Evolutionary conservation across 2,113 vertebrate genomes (phyloP), one percentile per base, ranked within the genome.

Genomic region (Ovibos moschatus): DNA sequence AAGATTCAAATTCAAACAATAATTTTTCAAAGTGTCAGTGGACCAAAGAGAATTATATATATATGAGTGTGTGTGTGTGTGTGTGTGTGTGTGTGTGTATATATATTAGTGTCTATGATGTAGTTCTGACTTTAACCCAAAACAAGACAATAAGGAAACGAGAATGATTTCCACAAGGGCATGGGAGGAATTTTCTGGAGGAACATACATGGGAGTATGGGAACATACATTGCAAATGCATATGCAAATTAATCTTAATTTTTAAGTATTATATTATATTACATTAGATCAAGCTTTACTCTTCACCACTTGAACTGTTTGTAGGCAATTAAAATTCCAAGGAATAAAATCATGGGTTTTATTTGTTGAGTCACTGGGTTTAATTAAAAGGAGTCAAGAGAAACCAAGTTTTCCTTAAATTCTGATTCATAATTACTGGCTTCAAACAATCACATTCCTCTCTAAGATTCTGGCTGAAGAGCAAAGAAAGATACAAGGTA

Each of bases 301-400:
- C 62, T 87, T 94, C 58, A 92, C 43, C 93, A 89, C 47, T 93
- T 71, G 33, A 94, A 96, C 53, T 81, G 81, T 81, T 74, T 60
- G 28, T 43, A 95, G 82, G 81, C 47, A 87, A 92, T 87, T 95
- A 95, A 94, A 97, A 93, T 94, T 89, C 62, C 58, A 95, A 92
- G 60, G 25, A 89, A 94, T 93, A 87, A 89, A 95, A 93, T 60
- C 53, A 94, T 93, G 71, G 21, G 58, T 64, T 55, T 87, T 93
- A 95, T 97, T 94, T 97, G 91, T 97, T 97, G 94, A 96, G 78
- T 94, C 97, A 97, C 19, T 93, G 62, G 17, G 55, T 91, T 87
- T 98, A 92, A 95, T 74, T 79, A 60, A 94, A 96, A 81, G 53
- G 92, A 94, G 55, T 87, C 78, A 91, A 84, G 36, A 95, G 71